Conservation (phyloP, 2,113 vertebrate genomes). For the Podarcis muralis region DNA sequence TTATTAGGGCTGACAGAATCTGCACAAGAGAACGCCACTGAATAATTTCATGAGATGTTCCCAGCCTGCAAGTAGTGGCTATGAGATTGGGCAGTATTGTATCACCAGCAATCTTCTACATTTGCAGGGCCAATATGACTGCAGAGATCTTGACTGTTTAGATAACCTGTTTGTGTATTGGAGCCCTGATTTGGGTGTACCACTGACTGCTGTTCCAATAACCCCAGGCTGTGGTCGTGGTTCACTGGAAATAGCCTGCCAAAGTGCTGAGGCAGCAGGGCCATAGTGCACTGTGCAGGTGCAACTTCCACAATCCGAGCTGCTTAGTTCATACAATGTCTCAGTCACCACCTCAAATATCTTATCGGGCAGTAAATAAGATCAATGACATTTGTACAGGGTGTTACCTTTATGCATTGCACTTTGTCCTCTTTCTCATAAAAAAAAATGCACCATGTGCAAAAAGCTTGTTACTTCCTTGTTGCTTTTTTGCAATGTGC, state of each 20-base stretch:
- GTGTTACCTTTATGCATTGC: slow-evolving; percentile 19
- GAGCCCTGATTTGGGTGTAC: neutral
- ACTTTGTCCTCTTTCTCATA: neutral
- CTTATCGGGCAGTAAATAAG: slow-evolving; percentile 41
- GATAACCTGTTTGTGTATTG: neutral
- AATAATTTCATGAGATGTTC: too few relatives aligned
- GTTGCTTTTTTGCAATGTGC: neutral
- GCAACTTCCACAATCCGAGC: neutral
- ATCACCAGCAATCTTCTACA: neutral
- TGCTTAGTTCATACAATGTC: slow-evolving; percentile 10
- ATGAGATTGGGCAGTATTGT: neutral
- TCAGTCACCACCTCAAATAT: neutral
- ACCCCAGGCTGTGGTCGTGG: too few relatives aligned
- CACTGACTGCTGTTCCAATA: neutral
- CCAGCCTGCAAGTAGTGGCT: neutral
- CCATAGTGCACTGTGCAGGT: neutral
- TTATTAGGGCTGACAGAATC: too few relatives aligned
- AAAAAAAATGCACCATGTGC: slow-evolving; percentile 26
- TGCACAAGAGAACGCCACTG: too few relatives aligned
- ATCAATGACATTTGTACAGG: slow-evolving; percentile 32
- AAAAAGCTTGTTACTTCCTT: slow-evolving; percentile 8
- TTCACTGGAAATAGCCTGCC: neutral
- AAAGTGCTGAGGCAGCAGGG: neutral
- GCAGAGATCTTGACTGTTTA: neutral
- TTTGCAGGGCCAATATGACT: neutral